Evolutionary conservation across 2,797 vertebrate genomes (phyloP).

Genomic region (Xyrichtys novacula): DNA sequence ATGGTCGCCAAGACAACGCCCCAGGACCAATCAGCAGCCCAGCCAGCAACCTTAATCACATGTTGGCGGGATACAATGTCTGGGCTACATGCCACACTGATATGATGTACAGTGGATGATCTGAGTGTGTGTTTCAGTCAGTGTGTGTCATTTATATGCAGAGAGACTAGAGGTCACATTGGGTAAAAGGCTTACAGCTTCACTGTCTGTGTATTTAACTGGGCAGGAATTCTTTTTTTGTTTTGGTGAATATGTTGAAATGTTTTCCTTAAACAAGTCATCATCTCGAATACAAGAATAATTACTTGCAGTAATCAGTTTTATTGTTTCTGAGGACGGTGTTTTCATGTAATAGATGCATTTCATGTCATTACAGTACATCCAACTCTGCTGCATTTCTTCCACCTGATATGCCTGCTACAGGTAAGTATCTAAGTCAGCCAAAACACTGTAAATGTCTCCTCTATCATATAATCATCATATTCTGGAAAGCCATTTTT

Average conservation of each 20-base stretch:
- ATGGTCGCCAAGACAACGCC: slow-evolving; percentile 40
- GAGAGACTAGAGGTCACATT: not conserved
- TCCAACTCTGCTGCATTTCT: too few species aligned
- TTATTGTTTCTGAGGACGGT: not conserved
- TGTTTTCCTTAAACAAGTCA: not conserved
- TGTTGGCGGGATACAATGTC: slow-evolving; percentile 2
- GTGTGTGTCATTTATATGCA: slow-evolving; percentile 2
- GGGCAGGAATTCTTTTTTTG: not conserved
- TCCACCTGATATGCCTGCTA: not conserved
- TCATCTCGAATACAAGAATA: not conserved
- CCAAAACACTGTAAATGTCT: not conserved
- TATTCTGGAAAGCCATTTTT: too few species aligned
- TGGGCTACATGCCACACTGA: slow-evolving; percentile 1
- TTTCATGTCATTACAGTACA: not conserved
- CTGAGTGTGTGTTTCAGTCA: not conserved
- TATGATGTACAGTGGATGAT: slow-evolving; percentile 10
- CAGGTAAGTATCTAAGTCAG: not conserved
- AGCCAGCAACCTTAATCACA: slow-evolving; percentile 20
- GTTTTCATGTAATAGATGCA: not conserved
- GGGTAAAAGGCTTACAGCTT: not conserved
- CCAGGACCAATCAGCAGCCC: slow-evolving; percentile 51
- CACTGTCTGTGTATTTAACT: not conserved
- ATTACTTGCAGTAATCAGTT: not conserved
- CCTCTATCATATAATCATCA: not conserved
- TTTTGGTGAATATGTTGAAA: not conserved